Evolutionary conservation across 2,797 vertebrate species (phyloP), one percentile per base, ranked within the genome.

Genomic region (Varecia variegata): DNA sequence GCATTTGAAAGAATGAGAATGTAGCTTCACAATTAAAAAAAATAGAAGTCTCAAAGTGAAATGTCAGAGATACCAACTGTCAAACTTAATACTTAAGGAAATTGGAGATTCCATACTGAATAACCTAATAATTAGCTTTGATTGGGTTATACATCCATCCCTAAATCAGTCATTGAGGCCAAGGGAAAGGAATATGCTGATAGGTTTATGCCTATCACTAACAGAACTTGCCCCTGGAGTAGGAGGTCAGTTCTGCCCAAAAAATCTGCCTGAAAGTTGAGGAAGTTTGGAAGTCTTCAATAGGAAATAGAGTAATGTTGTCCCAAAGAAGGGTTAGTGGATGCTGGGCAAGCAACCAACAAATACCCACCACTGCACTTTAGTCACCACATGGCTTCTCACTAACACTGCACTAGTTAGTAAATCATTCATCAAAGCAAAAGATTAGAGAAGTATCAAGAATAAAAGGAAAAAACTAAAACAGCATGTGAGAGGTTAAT

Each of bases 381-480:
- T 77, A 67, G 45, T 93, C 71, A 90, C 68, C 79, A 71, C 45
- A n/a, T 52, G 52, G 56, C 58, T 93, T 79, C 82, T 74, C 60
- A 40, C 23, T 86, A 30, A n/a, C 9, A 11, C 32, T 92, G 80
- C 21, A 52, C 35, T 79, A 32, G 56, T 88, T 62, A 38, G 30
- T 77, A 38, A 92, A 65, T 86, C 76, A 38, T 52, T 65, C 73
- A 77, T 88, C 50, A 91, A 70, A 52, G 91, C 10, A 21, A 73
- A 92, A 86, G 27, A 5, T 25, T 10, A 73, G 25, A 10, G 65
- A 76, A 56, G 25, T 43, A 45, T 80, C 30, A 30, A 56, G 30
- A 87, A 76, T 27, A n/a, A 94, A 95, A 77, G 30, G 23, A 70
- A 77, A 93, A 73, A 60, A 8, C 67, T 71, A 79, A 70, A 95